These are phyloP conservation scores for Cheirogaleus major DNA, from an alignment of 2,797 vertebrate genomes.

Conservation along the genomic window DNA sequence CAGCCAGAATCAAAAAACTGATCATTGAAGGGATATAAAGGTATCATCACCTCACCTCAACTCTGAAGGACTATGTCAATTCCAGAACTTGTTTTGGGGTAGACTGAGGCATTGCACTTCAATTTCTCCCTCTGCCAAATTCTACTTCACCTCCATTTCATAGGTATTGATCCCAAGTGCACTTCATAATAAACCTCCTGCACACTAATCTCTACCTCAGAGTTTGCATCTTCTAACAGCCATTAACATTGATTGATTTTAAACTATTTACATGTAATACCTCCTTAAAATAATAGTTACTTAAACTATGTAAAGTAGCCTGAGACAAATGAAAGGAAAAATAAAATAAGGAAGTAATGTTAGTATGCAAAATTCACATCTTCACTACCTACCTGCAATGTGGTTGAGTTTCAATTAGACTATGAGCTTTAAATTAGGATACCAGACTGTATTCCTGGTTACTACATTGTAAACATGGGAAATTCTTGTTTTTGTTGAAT, in stretches of 20 bases:
- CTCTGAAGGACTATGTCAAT: background rate
- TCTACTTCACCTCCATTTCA: background rate
- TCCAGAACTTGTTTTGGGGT: background rate
- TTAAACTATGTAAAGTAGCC: background rate
- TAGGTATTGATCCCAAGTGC: background rate
- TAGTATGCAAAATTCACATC: background rate
- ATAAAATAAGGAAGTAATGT: background rate
- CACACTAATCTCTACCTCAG: background rate
- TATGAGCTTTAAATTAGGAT: background rate
- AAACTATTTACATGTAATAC: background rate
- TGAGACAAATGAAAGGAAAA: background rate
- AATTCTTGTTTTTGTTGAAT: background rate
- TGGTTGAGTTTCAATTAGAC: background rate
- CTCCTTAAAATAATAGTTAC: background rate
- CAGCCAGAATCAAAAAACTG: background rate
- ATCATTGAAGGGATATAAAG: background rate
- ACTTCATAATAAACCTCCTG: background rate
- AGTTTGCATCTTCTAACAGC: background rate
- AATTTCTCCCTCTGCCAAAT: background rate
- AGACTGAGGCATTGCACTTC: background rate
- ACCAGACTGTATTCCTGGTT: background rate
- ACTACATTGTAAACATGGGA: background rate
- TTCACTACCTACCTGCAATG: background rate
- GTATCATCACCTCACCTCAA: background rate
- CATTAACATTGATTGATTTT: background rate